Base-by-base conservation (phyloP, 2,113 vertebrate species). In the Embiotoca jacksoni region DNA sequence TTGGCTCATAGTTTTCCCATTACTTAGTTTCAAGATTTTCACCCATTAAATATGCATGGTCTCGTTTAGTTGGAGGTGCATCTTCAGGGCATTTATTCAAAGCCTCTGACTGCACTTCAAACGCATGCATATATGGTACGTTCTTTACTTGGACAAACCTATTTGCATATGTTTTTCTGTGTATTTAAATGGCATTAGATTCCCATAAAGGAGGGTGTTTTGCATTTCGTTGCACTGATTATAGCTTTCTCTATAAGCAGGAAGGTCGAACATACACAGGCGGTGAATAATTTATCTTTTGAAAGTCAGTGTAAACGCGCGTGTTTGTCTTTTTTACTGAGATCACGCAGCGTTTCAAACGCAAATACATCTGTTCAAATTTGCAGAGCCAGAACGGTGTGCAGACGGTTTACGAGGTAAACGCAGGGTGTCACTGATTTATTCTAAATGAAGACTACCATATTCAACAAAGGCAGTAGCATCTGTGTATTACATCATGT, bases 111-210 rank as follows among this genome's bases (percentile, higher is more conserved):
- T 49, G 16, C 30, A 79, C 75, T 82, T 86, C 64, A 86, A 73
- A 83, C 66, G 35, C 52, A 57, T 33, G 64, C 68, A 59, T 72
- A 49, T 68, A 35, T 13, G 16, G 23, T n/a, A 15, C 6, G 50
- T 68, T 44, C 74, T 84, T 62, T 61, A 70, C 77, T 73, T 81
- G 39, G 39, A 56, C 46, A 78, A 85, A 61, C 63, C 47, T 58
- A 68, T 82, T 86, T 86, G 64, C 53, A 41, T 68, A 52, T 13
- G 33, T 50, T 53, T 50, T 53, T 57, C 4, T 50, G 15, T 52
- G 57, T 32, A 46, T 76, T 64, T 53, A 59, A 74, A 35, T 39
- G 3, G 5, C 8, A 7, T 69, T 14, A 10, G 7, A 32, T 72
- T 52, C 54, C 31, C 9, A 57, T 33, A 44, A n/a, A 52, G 41